Evolutionary conservation across 2,797 vertebrate species (phyloP).

Genomic region (Sebastiscus albofasciatus): DNA sequence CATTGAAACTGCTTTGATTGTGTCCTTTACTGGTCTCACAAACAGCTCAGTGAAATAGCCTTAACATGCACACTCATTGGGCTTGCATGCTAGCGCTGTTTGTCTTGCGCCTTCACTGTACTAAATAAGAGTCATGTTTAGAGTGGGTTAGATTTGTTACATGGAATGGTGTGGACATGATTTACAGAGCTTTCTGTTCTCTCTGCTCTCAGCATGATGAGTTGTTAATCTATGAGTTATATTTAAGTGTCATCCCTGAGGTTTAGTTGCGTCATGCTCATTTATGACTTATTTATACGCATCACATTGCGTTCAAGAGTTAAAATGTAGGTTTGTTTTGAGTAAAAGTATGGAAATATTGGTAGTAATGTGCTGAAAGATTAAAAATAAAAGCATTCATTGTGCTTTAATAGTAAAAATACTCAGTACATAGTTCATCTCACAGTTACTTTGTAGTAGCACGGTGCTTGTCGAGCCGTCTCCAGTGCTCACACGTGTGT

Average conservation of each 20-base stretch:
- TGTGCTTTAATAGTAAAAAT: not conserved
- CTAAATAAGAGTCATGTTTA: constrained; percentile 28
- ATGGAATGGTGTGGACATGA: not conserved
- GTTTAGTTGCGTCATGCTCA: not conserved
- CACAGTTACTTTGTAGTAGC: not conserved
- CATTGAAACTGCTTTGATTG: constrained; percentile 32
- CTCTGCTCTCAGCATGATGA: not conserved
- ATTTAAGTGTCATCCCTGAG: not conserved
- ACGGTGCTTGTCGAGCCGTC: not conserved
- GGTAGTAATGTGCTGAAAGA: not conserved
- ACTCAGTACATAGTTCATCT: not conserved
- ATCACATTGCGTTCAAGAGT: not conserved
- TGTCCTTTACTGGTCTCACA: constrained; percentile 22
- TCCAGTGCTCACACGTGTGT: not conserved
- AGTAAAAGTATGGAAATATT: not conserved
- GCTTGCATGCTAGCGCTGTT: constrained; percentile 38
- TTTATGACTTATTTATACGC: not conserved
- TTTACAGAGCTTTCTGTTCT: constrained; percentile 18
- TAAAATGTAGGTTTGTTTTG: not conserved
- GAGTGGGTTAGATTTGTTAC: not conserved
- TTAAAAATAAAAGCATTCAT: not conserved
- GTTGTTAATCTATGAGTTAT: constrained; percentile 4
- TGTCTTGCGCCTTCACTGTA: constrained; percentile 25
- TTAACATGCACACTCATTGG: not conserved
- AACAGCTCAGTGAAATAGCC: constrained; percentile 27